These are phyloP conservation scores for Aplochiton taeniatus DNA, from an alignment of 2,797 vertebrate species.

Conservation along the genomic window DNA sequence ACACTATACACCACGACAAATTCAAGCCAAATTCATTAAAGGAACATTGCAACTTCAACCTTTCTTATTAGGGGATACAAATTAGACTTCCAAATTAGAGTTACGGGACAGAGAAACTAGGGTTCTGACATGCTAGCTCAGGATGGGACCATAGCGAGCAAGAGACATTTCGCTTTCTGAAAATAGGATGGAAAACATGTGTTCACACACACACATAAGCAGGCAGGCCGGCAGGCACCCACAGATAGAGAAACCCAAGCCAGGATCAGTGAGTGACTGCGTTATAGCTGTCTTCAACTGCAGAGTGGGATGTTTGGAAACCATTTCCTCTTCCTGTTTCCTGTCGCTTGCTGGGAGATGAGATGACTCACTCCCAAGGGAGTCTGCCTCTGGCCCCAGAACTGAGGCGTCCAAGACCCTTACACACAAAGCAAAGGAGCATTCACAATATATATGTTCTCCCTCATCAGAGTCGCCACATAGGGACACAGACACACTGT, in stretches of 20 bases:
- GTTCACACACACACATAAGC: not conserved
- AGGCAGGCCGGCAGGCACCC: not conserved
- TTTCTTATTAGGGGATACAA: too few species aligned
- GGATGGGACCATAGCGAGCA: constrained; percentile 1
- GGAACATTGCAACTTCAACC: too few species aligned
- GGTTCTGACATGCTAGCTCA: not conserved
- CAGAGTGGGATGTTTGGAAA: constrained; percentile 36
- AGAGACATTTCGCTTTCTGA: constrained; percentile 23
- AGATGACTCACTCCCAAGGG: constrained; percentile 48
- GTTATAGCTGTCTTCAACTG: constrained; percentile 10
- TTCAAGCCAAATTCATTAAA: too few species aligned
- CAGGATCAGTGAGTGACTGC: not conserved
- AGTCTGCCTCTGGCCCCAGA: not conserved
- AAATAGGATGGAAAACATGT: not conserved
- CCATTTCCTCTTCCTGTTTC: constrained; percentile 69
- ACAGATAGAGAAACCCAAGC: not conserved
- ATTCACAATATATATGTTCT: too few species aligned
- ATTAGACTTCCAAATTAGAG: too few species aligned
- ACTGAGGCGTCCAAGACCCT: too few species aligned
- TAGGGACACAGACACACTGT: not conserved
- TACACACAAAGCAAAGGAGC: too few species aligned
- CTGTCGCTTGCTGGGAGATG: constrained; percentile 66
- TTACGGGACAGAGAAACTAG: too few species aligned
- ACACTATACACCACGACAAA: too few species aligned
- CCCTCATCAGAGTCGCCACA: not conserved